A percentile compares a stretch with the other conserved stretches of the same genome.
phyloP scores from a whole-genome alignment of 2,113 vertebrate species.

The Chaetorhynchus papuensis region DNA sequence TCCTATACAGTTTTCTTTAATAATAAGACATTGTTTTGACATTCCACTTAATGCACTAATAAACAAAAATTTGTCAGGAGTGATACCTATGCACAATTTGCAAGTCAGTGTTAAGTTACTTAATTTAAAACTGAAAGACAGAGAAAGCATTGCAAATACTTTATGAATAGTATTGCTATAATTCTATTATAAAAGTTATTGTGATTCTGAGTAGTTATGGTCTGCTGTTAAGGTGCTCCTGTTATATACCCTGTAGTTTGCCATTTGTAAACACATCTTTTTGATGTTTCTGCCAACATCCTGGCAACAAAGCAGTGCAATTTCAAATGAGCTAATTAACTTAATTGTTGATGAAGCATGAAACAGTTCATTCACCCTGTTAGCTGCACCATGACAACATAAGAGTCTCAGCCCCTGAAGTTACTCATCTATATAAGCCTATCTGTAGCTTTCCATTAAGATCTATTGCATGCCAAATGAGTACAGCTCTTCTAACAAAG shows the following conservation, averaged over 20 bases:
- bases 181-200: constrained; percentile 54
- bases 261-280: constrained; percentile 95
- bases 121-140: constrained; percentile 26
- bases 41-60: neutral
- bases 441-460: constrained; percentile 83
- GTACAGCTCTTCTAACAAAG: constrained; percentile 31
- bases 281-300: constrained; percentile 97
- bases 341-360: constrained; percentile 99
- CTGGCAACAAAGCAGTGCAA: constrained; percentile 96
- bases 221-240: constrained; percentile 81
- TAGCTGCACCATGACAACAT: constrained; percentile 98
- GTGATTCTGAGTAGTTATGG: constrained; percentile 34
- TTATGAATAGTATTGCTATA: constrained; percentile 28
- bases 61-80: constrained; percentile 1
- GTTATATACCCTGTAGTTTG: constrained; percentile 82
- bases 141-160: constrained; percentile 15
- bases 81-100: neutral
- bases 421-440: constrained; percentile 85
- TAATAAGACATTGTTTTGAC: neutral
- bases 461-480: constrained; percentile 51
- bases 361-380: constrained; percentile 96
- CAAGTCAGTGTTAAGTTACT: neutral
- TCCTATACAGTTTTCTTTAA: neutral
- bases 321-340: constrained; percentile 99
- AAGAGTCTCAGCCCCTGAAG: constrained; percentile 87